phyloP scores from a whole-genome alignment of 2,888 invertebrate species.

The Andrena dorsata region DNA sequence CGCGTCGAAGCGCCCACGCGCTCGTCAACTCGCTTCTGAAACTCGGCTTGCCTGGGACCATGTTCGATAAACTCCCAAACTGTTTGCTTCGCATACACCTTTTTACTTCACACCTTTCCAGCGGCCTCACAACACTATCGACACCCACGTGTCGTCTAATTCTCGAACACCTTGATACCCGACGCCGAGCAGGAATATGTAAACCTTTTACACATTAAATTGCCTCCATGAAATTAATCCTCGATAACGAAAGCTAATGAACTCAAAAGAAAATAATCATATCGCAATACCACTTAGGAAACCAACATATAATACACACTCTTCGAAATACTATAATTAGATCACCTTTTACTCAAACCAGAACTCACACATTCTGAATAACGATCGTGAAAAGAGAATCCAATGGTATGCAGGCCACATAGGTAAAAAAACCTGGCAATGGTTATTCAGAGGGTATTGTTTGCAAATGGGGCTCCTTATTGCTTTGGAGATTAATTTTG shows the following conservation, averaged over 20 bases:
- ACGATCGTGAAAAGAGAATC: not conserved
- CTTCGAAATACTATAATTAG: not conserved
- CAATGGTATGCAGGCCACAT: not conserved
- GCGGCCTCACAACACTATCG: conserved; percentile 59
- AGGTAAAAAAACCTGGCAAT: not conserved
- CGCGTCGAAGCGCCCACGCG: conserved; percentile 60
- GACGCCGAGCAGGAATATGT: not conserved
- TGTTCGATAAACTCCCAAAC: conserved; percentile 67
- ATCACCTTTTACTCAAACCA: not conserved
- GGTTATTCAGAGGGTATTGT: not conserved
- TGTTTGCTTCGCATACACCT: conserved; percentile 68
- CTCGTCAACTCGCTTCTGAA: conserved; percentile 46
- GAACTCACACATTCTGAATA: not conserved
- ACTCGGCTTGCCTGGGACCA: conserved; percentile 46
- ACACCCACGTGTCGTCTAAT: conserved; percentile 40
- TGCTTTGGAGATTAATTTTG: not conserved
- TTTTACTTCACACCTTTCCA: conserved; percentile 66
- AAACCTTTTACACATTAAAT: not conserved
- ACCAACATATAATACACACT: not conserved
- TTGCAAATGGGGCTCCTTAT: too few species aligned
- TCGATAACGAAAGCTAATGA: not conserved
- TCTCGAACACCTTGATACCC: conserved; percentile 15
- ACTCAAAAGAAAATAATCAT: not conserved
- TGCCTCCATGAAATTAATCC: not conserved
- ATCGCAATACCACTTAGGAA: not conserved